phyloP scores from a whole-genome alignment of 2,797 vertebrate species.

The Argentina silus region DNA sequence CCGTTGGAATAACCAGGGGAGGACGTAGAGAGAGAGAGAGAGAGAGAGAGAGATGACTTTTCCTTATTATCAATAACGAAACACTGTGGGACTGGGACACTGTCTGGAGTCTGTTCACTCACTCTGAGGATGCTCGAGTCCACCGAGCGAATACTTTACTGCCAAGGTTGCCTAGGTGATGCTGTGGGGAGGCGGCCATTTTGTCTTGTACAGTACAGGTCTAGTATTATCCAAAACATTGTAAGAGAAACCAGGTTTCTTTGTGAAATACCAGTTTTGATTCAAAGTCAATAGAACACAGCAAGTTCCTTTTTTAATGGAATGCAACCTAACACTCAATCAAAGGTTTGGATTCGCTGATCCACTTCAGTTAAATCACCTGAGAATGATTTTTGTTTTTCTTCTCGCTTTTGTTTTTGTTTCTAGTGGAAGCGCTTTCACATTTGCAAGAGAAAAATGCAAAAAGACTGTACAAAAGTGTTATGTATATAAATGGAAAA shows the following conservation, averaged over 20 bases:
- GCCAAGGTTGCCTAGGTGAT: conserved; percentile 38
- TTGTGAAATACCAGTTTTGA: conserved; percentile 33
- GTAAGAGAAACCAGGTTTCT: conserved; percentile 37
- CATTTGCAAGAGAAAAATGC: conserved; percentile 29
- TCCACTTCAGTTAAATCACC: conserved; percentile 59
- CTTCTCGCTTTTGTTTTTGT: conserved; percentile 61
- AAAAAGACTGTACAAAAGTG: conserved; percentile 77
- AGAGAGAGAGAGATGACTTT: conserved; percentile 35
- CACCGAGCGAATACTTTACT: conserved; percentile 41
- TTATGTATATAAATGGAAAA: conserved; percentile 79
- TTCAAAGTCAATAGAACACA: conserved; percentile 45
- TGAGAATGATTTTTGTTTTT: conserved; percentile 59
- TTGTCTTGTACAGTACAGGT: background rate
- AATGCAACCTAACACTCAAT: conserved; percentile 55
- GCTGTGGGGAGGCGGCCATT: conserved; percentile 15
- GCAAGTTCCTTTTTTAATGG: conserved; percentile 37
- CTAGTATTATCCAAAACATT: conserved; percentile 5
- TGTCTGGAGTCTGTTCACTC: conserved; percentile 26
- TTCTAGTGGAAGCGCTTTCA: conserved; percentile 57
- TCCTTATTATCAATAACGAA: conserved; percentile 60
- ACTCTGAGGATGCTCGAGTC: conserved; percentile 37
- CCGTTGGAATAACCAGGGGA: conserved; percentile 12
- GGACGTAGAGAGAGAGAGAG: conserved; percentile 45
- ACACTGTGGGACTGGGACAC: conserved; percentile 48
- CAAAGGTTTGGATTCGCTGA: conserved; percentile 60